Evolutionary conservation across 2,888 invertebrate genomes (phyloP), one percentile per base, ranked within the genome.

Genomic region (Agriopis aurantiaria): DNA sequence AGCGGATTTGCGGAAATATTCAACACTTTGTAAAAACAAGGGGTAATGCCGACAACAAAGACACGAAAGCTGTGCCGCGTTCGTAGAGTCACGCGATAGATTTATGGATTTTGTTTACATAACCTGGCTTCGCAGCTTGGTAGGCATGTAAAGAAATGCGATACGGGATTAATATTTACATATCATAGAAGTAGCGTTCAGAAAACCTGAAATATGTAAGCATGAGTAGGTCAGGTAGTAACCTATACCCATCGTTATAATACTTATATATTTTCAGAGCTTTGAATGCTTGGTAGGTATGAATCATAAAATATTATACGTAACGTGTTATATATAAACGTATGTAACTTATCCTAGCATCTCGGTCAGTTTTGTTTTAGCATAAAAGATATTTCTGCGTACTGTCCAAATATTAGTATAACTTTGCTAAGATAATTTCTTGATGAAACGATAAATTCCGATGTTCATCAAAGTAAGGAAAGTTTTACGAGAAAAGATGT

Each of bases 21-120:
- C 79, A 76, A 82, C 82, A 77, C 83, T 85, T 82, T 78, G 75
- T 81, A 85, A 88, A 82, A 76, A 77, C 78, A 74, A 85, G 69
- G 69, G 78, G 73, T 80, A 82, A 80, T 75, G 72, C 78, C 69
- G 62, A 70, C 78, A 78, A 82, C 80, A 84, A 87, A 85, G 80
- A 80, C 84, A 84, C 80, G 84, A 82, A 85, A 78, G 76, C 80
- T 75, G 57, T 62, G 53, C 53, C 46, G 9, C 53, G 62, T 83
- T 86, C 82, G 85, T 80, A 68, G 79, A 85, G 88, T 89, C 91
- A 91, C 90, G 90, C 90, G 85, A 88, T 77, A 80, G 83, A 86
- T 84, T 87, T 85, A 88, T 82, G 82, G 86, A 86, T 86, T 68
- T 82, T 78, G 78, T 69, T 65, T 66, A 62, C 61, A 62, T 65